Evolutionary conservation across 2,797 vertebrate species (phyloP), one percentile per base, ranked within the genome.

Genomic region (Anguilla obscura): DNA sequence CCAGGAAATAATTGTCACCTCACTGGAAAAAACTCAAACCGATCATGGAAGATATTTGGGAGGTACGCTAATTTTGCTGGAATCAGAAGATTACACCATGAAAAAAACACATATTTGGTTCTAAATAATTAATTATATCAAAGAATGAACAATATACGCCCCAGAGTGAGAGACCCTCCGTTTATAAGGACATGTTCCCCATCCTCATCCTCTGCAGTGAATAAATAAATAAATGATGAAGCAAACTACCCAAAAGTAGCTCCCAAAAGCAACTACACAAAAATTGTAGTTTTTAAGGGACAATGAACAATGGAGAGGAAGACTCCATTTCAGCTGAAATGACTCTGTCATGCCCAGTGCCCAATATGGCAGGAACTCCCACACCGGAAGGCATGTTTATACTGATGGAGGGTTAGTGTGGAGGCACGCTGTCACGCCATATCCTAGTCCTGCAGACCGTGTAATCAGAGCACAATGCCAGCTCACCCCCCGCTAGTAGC

Each of bases 401-500:
- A 21, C 7, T 50, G 9, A 48, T 50, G 79, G 79, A 48, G 3
- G 79, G 21, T 27, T 48, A 40, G 74, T 40, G 16, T 82, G 79
- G 45, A 10, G 40, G 16, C 79, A 82, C 24, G 79, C 79, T 18
- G 45, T 50, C 10, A 10, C 21, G 45, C 21, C 79, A 82, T 21
- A 50, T 40, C 45, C 24, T 84, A 16, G 30, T 84, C 50, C 82
- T 27, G 10, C 52, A 33, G 50, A 18, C n/a, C 27, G 3, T 30
- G 9, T 16, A 30, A 56, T 30, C 82, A 33, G 80, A 14, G 86
- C 58, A 83, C 50, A 80, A 48, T 50, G 50, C 27, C 40, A 56
- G 18, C 79, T 58, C 36, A 56, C 86, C 79, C 63, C 86, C 86
- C n/a, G 40, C 86, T 83, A 83, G n/a, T 30, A 71, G 80, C 58